Conservation (phyloP, 2,797 vertebrate genomes). For the Numenius phaeopus region DNA sequence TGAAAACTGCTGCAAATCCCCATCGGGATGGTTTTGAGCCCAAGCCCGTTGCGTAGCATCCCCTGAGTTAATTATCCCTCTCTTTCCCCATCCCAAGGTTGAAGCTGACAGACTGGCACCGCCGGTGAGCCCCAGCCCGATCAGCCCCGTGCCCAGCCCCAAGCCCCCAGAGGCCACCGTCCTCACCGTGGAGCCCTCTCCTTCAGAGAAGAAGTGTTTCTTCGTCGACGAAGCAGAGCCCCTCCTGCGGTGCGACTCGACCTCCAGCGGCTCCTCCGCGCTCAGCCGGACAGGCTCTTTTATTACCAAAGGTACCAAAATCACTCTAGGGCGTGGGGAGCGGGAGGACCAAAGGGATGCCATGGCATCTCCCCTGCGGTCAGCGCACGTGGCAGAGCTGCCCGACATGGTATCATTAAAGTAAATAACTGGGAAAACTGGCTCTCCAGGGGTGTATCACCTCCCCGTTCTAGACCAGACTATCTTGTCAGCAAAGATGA, state of each 20-base stretch:
- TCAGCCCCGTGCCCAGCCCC: slow-evolving; percentile 77
- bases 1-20: accelerated
- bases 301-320: slow-evolving; percentile 94
- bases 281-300: slow-evolving; percentile 96
- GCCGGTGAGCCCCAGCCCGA: slow-evolving; percentile 85
- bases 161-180: slow-evolving; percentile 83
- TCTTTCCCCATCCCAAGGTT: slow-evolving; percentile 76
- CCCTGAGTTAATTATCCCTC: not conserved
- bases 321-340: accelerated
- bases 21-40: not conserved
- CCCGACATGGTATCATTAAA: accelerated
- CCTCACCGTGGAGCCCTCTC: slow-evolving; percentile 86
- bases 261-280: slow-evolving; percentile 95
- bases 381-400: not conserved
- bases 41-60: accelerated
- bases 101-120: slow-evolving; percentile 90
- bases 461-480: not conserved
- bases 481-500: not conserved
- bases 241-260: slow-evolving; percentile 95
- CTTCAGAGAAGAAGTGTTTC: slow-evolving; percentile 92
- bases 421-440: not conserved
- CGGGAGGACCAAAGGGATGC: accelerated
- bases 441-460: not conserved
- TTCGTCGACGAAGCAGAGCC: slow-evolving; percentile 95
- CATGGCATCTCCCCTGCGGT: accelerated